Conservation (phyloP, 2,888 invertebrate species). For the Heliconius ismenius region DNA sequence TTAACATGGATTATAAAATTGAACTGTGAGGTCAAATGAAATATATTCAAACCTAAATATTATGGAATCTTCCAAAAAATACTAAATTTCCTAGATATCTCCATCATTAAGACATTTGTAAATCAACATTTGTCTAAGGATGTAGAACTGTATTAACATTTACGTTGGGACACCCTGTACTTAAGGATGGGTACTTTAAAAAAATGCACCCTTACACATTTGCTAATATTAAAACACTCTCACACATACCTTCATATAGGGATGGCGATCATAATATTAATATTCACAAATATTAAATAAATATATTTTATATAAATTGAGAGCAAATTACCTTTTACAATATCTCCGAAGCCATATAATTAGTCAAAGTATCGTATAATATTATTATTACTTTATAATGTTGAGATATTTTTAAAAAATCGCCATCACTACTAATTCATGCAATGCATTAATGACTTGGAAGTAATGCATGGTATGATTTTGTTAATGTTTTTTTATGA, state of each 20-base stretch:
- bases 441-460: constrained; percentile 19
- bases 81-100: background rate
- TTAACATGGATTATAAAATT: background rate
- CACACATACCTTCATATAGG: background rate
- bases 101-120: background rate
- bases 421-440: constrained; percentile 11
- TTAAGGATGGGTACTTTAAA: background rate
- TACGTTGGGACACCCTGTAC: background rate
- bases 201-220: constrained; percentile 10
- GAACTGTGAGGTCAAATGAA: background rate
- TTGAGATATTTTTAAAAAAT: background rate
- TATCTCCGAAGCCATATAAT: no score
- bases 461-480: background rate
- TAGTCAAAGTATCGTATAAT: no score
- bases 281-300: background rate
- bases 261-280: background rate
- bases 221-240: constrained; percentile 4
- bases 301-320: background rate
- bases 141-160: no score
- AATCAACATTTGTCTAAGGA: no score
- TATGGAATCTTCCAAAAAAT: background rate
- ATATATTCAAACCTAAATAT: background rate
- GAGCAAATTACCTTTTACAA: background rate
- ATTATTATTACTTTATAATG: background rate
- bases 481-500: background rate